Evolutionary conservation across 2,113 vertebrate species (phyloP).

Genomic region (Strigops habroptila): DNA sequence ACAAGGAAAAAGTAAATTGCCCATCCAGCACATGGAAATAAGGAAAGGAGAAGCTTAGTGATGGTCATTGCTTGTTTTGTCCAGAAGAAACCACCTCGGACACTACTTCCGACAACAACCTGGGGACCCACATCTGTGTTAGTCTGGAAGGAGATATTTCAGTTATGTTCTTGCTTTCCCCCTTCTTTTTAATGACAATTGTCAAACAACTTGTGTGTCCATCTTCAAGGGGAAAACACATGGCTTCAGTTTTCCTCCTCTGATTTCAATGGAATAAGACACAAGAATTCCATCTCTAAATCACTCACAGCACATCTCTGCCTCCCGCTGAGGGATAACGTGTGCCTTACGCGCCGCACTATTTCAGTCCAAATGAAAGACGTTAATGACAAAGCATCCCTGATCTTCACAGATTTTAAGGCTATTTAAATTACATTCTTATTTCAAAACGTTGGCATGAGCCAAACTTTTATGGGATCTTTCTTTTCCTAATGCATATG

Average conservation of each 20-base stretch:
- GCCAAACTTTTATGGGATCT: slow-evolving; percentile 36
- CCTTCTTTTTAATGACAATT: background rate
- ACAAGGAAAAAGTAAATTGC: background rate
- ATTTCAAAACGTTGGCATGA: slow-evolving; percentile 38
- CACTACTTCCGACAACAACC: background rate
- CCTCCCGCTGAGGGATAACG: background rate
- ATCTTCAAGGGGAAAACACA: background rate
- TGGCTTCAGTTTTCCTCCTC: background rate
- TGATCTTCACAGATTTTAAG: slow-evolving; percentile 32
- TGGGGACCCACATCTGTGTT: accelerated
- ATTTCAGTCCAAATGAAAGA: slow-evolving; percentile 36
- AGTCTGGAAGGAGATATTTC: background rate
- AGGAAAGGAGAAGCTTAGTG: background rate
- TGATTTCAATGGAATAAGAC: background rate
- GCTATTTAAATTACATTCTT: slow-evolving; percentile 63
- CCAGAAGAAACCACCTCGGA: background rate
- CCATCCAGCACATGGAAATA: background rate
- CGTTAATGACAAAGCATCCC: slow-evolving; percentile 63
- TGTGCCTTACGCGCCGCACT: background rate
- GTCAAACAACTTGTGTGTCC: background rate
- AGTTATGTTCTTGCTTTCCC: background rate
- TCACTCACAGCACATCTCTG: background rate
- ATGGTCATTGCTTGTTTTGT: background rate
- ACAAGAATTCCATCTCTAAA: background rate
- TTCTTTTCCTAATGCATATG: background rate